Percentiles rank a stretch among this genome's conserved stretches.
These are phyloP conservation scores for Aphelinus certus DNA, from an alignment of 1,140 invertebrate genomes.

Conservation along the genomic window DNA sequence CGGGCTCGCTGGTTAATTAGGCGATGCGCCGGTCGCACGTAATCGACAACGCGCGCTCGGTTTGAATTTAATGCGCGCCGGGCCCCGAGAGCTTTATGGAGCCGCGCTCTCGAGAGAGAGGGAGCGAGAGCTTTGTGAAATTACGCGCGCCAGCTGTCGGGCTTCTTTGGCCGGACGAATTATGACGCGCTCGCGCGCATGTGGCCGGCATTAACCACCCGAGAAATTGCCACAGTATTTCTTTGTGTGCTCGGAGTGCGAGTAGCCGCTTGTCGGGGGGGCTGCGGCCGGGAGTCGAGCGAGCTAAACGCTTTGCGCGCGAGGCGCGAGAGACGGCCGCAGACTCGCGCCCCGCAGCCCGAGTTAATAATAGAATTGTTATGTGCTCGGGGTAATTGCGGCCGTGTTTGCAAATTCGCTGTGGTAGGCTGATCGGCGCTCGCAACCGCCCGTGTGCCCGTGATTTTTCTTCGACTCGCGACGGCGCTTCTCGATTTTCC, in stretches of 20 bases:
- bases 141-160: conserved; percentile 13
- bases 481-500: too few species aligned
- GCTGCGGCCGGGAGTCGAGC: background rate
- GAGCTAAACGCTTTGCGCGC: conserved; percentile 17
- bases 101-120: background rate
- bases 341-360: background rate
- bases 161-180: conserved; percentile 22
- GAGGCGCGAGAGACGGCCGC: background rate
- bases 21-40: conserved; percentile 21
- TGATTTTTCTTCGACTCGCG: too few species aligned
- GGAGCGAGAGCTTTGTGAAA: conserved; percentile 4
- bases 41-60: conserved; percentile 20
- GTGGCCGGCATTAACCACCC: conserved; percentile 29
- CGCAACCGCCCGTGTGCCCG: too few species aligned
- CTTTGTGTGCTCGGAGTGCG: conserved; percentile 12
- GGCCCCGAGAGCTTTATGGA: conserved; percentile 13
- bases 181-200: conserved; percentile 16
- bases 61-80: conserved; percentile 15
- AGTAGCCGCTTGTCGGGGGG: background rate
- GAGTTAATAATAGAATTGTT: conserved; percentile 37
- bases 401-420: background rate
- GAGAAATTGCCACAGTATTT: conserved; percentile 34
- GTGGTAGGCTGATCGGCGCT: too few species aligned
- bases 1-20: conserved; percentile 33
- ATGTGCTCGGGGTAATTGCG: conserved; percentile 24